A percentile compares a stretch with the other conserved stretches of the same genome.
Evolutionary conservation across 2,797 vertebrate species (phyloP).

Genomic region (Morelia viridis): DNA sequence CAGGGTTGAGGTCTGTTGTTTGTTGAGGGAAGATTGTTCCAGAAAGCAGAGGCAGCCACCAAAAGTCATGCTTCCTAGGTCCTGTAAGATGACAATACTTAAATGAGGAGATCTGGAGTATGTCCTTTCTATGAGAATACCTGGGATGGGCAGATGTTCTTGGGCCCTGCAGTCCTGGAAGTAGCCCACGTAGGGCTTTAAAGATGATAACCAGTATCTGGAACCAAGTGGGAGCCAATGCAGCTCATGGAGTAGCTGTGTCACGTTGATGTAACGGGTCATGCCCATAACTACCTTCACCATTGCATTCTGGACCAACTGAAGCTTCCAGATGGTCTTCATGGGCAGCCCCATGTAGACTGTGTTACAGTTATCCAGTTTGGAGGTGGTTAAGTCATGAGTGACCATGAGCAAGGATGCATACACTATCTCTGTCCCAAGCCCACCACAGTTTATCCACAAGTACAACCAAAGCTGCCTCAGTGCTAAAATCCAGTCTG

Average conservation of each 20-base stretch:
- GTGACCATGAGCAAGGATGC: neutral
- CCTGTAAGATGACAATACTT: neutral
- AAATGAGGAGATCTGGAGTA: neutral
- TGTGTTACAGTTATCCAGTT: neutral
- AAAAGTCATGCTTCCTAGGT: neutral
- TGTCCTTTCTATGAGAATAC: neutral
- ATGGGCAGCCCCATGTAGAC: neutral
- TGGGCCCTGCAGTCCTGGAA: neutral
- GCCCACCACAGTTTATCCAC: neutral
- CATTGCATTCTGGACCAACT: neutral
- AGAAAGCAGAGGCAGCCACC: neutral
- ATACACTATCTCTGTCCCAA: neutral
- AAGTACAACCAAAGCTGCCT: neutral
- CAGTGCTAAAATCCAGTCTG: neutral
- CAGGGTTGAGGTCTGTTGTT: neutral
- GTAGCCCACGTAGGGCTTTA: neutral
- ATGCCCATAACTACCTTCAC: neutral
- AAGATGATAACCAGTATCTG: neutral
- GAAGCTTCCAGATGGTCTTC: neutral
- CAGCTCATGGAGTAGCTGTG: neutral
- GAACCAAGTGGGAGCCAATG: neutral
- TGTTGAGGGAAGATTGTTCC: neutral
- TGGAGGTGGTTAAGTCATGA: neutral
- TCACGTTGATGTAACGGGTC: neutral
- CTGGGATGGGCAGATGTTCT: neutral